A percentile compares a stretch with the other conserved stretches of the same genome.
Conservation (phyloP, 2,888 invertebrate species). For the Cephonodes hylas region DNA sequence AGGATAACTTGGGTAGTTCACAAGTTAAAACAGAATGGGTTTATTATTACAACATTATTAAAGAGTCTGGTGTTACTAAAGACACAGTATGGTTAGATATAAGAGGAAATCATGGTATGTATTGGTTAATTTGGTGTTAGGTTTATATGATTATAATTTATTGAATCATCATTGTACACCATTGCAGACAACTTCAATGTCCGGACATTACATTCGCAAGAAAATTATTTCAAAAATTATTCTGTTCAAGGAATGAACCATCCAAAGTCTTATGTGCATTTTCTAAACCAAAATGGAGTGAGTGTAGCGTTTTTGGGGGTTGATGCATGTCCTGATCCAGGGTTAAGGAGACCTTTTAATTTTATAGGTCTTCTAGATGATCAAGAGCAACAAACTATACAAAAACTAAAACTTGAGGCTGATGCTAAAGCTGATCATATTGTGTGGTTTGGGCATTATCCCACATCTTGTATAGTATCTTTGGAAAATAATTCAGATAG, state of each 20-base stretch:
- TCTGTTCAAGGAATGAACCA: conserved; percentile 88
- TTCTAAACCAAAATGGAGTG: conserved; percentile 77
- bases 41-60: conserved; percentile 86
- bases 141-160: neutral
- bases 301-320: conserved; percentile 91
- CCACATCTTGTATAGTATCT: conserved; percentile 91
- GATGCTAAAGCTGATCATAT: conserved; percentile 68
- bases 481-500: conserved; percentile 72
- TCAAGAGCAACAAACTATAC: conserved; percentile 80
- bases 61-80: conserved; percentile 83
- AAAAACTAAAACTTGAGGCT: conserved; percentile 80
- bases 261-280: conserved; percentile 87
- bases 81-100: conserved; percentile 93
- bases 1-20: conserved; percentile 88
- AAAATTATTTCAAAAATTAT: conserved; percentile 89
- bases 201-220: conserved; percentile 82
- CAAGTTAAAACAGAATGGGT: conserved; percentile 93
- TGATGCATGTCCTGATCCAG: conserved; percentile 93
- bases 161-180: conserved; percentile 11
- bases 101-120: conserved; percentile 93
- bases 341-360: conserved; percentile 93
- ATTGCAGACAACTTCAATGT: conserved; percentile 94
- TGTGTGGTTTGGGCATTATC: conserved; percentile 92
- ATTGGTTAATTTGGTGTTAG: conserved; percentile 14
- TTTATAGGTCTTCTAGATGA: conserved; percentile 89